Base-by-base conservation (phyloP, 2,113 vertebrate genomes). In the Amblyornis subalaris region DNA sequence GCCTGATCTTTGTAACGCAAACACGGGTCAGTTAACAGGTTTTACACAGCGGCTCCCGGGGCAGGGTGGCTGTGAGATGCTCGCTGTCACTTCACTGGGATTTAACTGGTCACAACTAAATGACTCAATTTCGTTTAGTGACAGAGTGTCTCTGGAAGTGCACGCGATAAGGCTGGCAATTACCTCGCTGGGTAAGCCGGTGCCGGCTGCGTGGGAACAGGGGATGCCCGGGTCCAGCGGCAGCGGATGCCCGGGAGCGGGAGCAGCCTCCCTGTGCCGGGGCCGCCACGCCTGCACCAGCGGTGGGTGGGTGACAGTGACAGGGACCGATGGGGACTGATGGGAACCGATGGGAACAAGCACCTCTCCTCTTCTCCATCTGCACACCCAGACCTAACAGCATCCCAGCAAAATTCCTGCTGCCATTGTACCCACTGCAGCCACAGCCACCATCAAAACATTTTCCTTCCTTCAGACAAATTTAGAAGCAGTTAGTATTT, bases 1-100 rank as follows among this genome's bases (percentile, higher is more conserved):
- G 94, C 93, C 81, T 90, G 94, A 95, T 92, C 94, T 85, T 96
- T 95, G 81, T 95, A 95, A 96, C 67, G 51, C 91, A 95, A 96
- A 95, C 94, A 96, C 53, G 70, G 95, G 19, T 21, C 83, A 85
- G 73, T 58, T 79, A 58, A 62, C 85, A 76, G 71, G 89, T 82
- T 91, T 92, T 54, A 93, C 73, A 85, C 51, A 7, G 80, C 4
- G 10, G 87, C 69, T 90, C 67, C 77, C 7, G 14, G 66, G 14
- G 9, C 9, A 6, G 85, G 74, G 69, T 69, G 71, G 81, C 65
- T 85, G 44, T 8, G 72, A 69, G 87, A 89, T 92, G 89, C 84
- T 92, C 50, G 0, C 54, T 72, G 6, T 58, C 83, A 9, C 48
- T 86, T 15, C n/a, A 12, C 45, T 5, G 38, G 10, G 70, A 20